These are phyloP conservation scores for Dinothrombium tinctorium DNA, from an alignment of 1,140 invertebrate genomes.

Conservation along the genomic window DNA sequence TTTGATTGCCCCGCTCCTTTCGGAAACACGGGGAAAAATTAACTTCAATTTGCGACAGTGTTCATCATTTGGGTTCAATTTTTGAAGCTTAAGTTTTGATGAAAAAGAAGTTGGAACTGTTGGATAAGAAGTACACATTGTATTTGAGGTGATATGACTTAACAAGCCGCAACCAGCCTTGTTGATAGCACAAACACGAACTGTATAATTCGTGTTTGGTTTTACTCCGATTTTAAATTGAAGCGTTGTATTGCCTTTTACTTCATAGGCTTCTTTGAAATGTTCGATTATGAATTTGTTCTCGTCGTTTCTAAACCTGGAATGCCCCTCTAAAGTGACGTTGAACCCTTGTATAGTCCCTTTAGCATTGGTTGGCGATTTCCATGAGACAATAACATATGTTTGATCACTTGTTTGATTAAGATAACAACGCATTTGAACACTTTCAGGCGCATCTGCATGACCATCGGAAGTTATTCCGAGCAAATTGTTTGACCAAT, in stretches of 20 bases:
- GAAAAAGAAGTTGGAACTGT: conserved; percentile 11
- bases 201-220: conserved; percentile 20
- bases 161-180: conserved; percentile 14
- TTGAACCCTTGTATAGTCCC: conserved; percentile 16
- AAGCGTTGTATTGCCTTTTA: conserved; percentile 10
- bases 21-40: conserved; percentile 39
- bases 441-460: conserved; percentile 15
- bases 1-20: conserved; percentile 51
- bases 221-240: conserved; percentile 13
- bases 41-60: conserved; percentile 10
- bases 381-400: conserved; percentile 15
- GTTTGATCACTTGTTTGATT: conserved; percentile 6
- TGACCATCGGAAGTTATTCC: conserved; percentile 16
- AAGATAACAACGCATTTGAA: conserved; percentile 12
- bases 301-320: conserved; percentile 8
- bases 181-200: conserved; percentile 13
- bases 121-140: conserved; percentile 11
- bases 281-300: conserved; percentile 11
- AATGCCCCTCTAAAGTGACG: conserved; percentile 12
- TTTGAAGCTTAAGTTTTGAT: conserved; percentile 5
- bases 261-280: conserved; percentile 10
- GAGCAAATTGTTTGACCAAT: conserved; percentile 14
- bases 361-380: conserved; percentile 13
- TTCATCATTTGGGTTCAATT: conserved; percentile 5
- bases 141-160: conserved; percentile 4